phyloP scores from a whole-genome alignment of 2,888 invertebrate species.

The Formica aserva region DNA sequence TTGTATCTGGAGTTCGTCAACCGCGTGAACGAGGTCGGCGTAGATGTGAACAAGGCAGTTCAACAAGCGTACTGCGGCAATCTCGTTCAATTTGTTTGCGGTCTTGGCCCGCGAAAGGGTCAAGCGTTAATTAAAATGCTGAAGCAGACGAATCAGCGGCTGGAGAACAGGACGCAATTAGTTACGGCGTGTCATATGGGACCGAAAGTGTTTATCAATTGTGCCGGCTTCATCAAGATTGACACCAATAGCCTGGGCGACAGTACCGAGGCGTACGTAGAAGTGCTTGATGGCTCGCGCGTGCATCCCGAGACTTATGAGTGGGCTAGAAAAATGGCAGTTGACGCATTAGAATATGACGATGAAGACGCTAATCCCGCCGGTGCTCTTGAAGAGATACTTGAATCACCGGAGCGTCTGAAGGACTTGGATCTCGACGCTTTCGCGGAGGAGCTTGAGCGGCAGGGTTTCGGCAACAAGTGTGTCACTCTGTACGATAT shows the following conservation, averaged over 20 bases:
- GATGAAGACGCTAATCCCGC: constrained; percentile 99
- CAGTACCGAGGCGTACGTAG: constrained; percentile 97
- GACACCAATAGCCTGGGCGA: constrained; percentile 98
- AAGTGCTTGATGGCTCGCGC: constrained; percentile 98
- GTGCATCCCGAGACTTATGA: constrained; percentile 99
- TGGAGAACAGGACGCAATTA: constrained; percentile 97
- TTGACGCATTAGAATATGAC: constrained; percentile 99
- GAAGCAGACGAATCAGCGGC: constrained; percentile 95
- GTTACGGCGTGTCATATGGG: constrained; percentile 99
- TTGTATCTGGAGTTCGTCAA: constrained; percentile 97
- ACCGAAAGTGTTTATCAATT: constrained; percentile 99
- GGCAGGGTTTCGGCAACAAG: constrained; percentile 95
- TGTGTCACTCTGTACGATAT: constrained; percentile 99
- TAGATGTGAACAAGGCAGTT: constrained; percentile 97
- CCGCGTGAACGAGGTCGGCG: constrained; percentile 98
- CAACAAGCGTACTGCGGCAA: constrained; percentile 95
- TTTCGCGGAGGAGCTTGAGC: constrained; percentile 98
- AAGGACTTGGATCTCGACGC: constrained; percentile 99
- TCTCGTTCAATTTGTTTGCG: constrained; percentile 98
- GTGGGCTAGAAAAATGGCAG: constrained; percentile 99
- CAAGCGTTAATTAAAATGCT: constrained; percentile 94
- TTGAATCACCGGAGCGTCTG: constrained; percentile 96
- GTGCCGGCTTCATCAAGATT: constrained; percentile 99
- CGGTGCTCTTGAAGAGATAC: constrained; percentile 98
- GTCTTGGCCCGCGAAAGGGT: constrained; percentile 98